Conservation (phyloP, 2,113 vertebrate genomes). For the Perognathus longimembris region DNA sequence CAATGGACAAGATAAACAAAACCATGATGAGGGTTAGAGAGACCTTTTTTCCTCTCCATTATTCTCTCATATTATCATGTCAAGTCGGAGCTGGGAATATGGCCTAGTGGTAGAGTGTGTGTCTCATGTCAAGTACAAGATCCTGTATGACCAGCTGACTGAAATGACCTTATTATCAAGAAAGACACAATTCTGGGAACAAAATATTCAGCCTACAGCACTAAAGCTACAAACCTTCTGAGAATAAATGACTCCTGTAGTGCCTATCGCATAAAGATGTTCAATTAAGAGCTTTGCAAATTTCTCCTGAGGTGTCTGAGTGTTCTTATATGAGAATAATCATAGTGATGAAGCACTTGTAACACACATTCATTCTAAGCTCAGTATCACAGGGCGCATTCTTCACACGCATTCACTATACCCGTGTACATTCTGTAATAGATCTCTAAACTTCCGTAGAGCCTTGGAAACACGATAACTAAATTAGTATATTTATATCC, state of each 20-base stretch:
- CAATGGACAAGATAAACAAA: not conserved
- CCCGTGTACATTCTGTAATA: not conserved
- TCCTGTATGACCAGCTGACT: not conserved
- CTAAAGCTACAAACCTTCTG: not conserved
- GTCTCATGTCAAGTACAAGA: not conserved
- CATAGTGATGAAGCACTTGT: not conserved
- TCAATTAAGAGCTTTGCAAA: not conserved
- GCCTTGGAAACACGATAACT: not conserved
- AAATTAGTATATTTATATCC: constrained; percentile 4
- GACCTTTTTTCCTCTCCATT: not conserved
- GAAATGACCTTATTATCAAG: not conserved
- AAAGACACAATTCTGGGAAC: not conserved
- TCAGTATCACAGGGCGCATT: not conserved
- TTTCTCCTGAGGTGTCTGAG: not conserved
- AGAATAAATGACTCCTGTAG: not conserved
- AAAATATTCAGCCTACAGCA: not conserved
- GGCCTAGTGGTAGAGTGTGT: too few species aligned
- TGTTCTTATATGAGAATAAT: not conserved
- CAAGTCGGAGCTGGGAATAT: too few species aligned
- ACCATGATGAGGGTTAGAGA: not conserved
- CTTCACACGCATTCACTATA: not conserved
- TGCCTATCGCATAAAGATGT: not conserved
- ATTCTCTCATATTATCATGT: not conserved
- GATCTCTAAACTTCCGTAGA: constrained; percentile 4
- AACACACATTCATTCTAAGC: not conserved